These are phyloP conservation scores for Pseudocheirus occidentalis DNA, from an alignment of 2,797 vertebrate genomes.

Conservation along the genomic window DNA sequence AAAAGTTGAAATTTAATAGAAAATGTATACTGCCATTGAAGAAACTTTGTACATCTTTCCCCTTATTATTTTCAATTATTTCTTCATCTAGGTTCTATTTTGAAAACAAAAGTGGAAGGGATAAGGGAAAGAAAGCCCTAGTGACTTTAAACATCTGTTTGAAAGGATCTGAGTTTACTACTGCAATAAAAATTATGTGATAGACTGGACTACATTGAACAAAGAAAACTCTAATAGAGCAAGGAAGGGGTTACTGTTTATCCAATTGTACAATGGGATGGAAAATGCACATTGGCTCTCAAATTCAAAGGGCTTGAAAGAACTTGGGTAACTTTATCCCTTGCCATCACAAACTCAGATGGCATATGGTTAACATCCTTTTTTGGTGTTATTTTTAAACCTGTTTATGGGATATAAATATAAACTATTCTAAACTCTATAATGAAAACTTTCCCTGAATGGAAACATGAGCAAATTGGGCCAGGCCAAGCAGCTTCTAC, in stretches of 20 bases:
- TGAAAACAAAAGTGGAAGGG: conserved; percentile 2
- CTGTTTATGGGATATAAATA: conserved; percentile 79
- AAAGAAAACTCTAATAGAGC: conserved; percentile 56
- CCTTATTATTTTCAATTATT: background rate
- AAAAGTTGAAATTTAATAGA: background rate
- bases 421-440: conserved; percentile 71
- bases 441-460: conserved; percentile 56
- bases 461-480: conserved; percentile 59
- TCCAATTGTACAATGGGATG: conserved; percentile 68
- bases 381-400: conserved; percentile 81
- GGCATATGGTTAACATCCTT: conserved; percentile 76
- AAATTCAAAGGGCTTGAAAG: conserved; percentile 80
- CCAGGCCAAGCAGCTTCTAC: background rate
- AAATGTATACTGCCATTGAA: background rate
- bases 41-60: conserved; percentile 5
- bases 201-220: conserved; percentile 64
- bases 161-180: conserved; percentile 73
- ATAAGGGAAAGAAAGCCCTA: conserved; percentile 62
- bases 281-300: conserved; percentile 72
- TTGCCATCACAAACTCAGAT: conserved; percentile 69
- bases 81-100: conserved; percentile 33
- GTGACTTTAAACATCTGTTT: conserved; percentile 79
- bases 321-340: conserved; percentile 70
- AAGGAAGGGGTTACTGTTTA: conserved; percentile 67
- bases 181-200: conserved; percentile 78